phyloP scores from a whole-genome alignment of 2,797 vertebrate genomes.

The Acrocephalus scirpaceus region DNA sequence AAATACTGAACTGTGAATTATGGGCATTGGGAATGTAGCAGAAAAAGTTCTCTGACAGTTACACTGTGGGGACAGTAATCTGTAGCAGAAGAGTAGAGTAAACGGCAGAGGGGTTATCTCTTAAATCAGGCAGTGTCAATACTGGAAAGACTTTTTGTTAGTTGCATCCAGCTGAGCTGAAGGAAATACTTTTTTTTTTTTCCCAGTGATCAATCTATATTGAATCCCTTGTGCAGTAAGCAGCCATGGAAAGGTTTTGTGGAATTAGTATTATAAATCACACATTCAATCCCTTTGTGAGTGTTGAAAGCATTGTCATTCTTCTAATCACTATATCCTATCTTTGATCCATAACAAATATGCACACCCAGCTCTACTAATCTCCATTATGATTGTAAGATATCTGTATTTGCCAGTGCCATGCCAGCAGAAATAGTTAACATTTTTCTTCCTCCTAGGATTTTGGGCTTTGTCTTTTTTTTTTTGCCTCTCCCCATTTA shows the following conservation, averaged over 20 bases:
- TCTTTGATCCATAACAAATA: conserved; percentile 52
- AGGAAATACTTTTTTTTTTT: neutral
- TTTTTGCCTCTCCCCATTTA: conserved; percentile 5
- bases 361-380: conserved; percentile 8
- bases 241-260: conserved; percentile 45
- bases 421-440: conserved; percentile 40
- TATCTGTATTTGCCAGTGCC: neutral
- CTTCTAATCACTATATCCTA: conserved; percentile 47
- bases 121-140: neutral
- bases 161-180: neutral
- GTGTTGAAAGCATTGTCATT: conserved; percentile 19
- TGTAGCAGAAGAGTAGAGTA: neutral
- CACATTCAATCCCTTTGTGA: neutral
- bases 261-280: conserved; percentile 32
- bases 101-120: neutral
- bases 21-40: neutral
- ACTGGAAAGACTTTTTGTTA: neutral
- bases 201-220: neutral
- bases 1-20: neutral
- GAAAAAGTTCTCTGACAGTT: neutral
- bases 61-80: neutral
- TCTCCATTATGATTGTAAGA: neutral
- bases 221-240: conserved; percentile 32
- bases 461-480: neutral
- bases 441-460: conserved; percentile 22